A percentile compares a stretch with the other conserved stretches of the same genome.
phyloP scores from a whole-genome alignment of 1,140 invertebrate genomes.

The Drosophila pallidifrons region DNA sequence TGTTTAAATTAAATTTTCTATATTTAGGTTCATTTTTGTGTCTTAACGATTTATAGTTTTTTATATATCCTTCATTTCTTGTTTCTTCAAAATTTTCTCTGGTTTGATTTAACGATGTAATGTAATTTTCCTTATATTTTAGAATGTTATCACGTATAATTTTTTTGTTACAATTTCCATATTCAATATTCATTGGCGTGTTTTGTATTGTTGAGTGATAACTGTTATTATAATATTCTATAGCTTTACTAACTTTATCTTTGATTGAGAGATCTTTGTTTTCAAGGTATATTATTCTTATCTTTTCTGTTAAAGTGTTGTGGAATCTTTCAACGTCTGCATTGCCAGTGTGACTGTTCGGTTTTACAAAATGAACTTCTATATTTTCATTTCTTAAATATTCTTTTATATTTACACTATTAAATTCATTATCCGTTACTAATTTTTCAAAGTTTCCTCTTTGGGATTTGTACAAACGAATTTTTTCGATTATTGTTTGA shows the following conservation, averaged over 20 bases:
- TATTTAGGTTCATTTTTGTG: slow-evolving; percentile 44
- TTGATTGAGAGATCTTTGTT: slow-evolving; percentile 1
- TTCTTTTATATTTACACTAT: slow-evolving; percentile 37
- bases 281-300: slow-evolving; percentile 37
- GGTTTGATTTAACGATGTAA: slow-evolving; percentile 14
- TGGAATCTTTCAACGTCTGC: slow-evolving; percentile 3
- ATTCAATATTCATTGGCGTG: too few relatives aligned
- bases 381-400: slow-evolving; percentile 36
- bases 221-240: too few relatives aligned
- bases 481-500: slow-evolving; percentile 40
- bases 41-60: slow-evolving; percentile 47
- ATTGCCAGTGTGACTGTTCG: slow-evolving; percentile 10
- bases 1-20: slow-evolving; percentile 33
- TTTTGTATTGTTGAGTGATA: too few relatives aligned
- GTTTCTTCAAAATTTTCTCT: slow-evolving; percentile 17
- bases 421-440: slow-evolving; percentile 28
- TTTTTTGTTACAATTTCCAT: too few relatives aligned
- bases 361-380: slow-evolving; percentile 41
- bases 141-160: too few relatives aligned
- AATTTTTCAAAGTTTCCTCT: slow-evolving; percentile 37
- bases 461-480: slow-evolving; percentile 33
- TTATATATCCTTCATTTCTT: slow-evolving; percentile 10
- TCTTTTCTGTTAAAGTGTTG: slow-evolving; percentile 41
- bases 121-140: slow-evolving; percentile 14
- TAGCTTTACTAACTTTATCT: too few relatives aligned